Evolutionary conservation across 2,113 vertebrate genomes (phyloP).

Genomic region (Lepus americanus): DNA sequence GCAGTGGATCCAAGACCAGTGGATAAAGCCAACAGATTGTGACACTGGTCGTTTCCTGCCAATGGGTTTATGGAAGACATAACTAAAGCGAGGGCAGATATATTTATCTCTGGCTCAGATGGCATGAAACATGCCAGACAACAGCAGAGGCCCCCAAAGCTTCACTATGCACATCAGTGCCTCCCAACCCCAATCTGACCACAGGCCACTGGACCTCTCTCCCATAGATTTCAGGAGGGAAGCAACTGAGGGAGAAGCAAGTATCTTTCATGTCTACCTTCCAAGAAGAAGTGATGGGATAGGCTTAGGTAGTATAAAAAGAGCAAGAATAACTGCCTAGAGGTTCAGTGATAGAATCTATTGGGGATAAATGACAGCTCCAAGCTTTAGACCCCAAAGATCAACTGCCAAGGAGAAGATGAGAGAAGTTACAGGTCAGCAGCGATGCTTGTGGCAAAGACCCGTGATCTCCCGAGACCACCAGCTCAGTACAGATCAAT

Average conservation of each 20-base stretch:
- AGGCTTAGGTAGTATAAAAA: background rate
- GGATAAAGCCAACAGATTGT: background rate
- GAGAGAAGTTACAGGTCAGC: slow-evolving; percentile 48
- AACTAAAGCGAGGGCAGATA: background rate
- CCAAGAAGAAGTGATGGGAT: background rate
- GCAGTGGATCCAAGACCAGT: background rate
- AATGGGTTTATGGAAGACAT: background rate
- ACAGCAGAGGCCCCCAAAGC: background rate
- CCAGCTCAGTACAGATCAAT: background rate
- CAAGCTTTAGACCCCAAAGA: slow-evolving; percentile 52
- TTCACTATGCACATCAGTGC: background rate
- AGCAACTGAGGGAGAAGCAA: background rate
- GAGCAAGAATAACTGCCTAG: background rate
- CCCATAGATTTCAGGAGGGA: background rate
- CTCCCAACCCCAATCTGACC: background rate
- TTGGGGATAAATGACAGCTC: slow-evolving; percentile 33
- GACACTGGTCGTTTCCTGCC: background rate
- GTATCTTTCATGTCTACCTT: background rate
- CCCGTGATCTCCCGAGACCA: slow-evolving; percentile 2
- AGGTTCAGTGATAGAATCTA: slow-evolving; percentile 25
- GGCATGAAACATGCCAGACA: background rate
- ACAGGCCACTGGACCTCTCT: background rate
- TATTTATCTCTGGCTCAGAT: background rate
- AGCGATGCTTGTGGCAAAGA: background rate
- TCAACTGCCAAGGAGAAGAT: slow-evolving; percentile 41